Conservation (phyloP, 2,797 vertebrate species). For the Leucoraja ocellata region DNA sequence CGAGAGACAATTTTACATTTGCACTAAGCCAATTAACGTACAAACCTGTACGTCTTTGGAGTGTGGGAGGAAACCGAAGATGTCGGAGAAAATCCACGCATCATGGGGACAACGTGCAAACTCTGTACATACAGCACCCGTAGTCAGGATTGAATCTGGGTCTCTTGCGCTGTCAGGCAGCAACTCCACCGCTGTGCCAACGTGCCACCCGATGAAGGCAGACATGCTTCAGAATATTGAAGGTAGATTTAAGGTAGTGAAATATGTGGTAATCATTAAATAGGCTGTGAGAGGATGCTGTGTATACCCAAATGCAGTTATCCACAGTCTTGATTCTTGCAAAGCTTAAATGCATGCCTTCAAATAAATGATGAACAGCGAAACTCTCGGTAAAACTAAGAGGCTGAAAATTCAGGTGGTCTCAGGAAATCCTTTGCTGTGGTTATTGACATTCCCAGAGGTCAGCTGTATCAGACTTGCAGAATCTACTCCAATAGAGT, state of each 20-base stretch:
- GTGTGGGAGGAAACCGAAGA: too few species aligned
- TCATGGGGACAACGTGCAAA: too few species aligned
- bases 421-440: constrained; percentile 7
- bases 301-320: not conserved
- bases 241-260: not conserved
- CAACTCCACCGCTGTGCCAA: too few species aligned
- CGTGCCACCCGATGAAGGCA: not conserved
- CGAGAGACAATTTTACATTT: too few species aligned
- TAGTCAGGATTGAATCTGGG: too few species aligned
- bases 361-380: not conserved
- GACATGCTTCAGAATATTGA: too few species aligned
- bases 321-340: not conserved
- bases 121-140: too few species aligned
- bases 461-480: constrained; percentile 6
- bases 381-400: not conserved
- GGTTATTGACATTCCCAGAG: not conserved
- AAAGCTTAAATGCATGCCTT: not conserved
- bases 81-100: too few species aligned
- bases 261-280: not conserved
- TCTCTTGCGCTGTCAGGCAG: too few species aligned
- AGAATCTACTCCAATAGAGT: not conserved
- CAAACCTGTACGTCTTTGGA: too few species aligned
- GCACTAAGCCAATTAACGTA: too few species aligned
- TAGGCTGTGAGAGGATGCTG: not conserved
- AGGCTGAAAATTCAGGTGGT: not conserved